Evolutionary conservation across 2,797 vertebrate species (phyloP).

Genomic region (Enteromius argenteus): DNA sequence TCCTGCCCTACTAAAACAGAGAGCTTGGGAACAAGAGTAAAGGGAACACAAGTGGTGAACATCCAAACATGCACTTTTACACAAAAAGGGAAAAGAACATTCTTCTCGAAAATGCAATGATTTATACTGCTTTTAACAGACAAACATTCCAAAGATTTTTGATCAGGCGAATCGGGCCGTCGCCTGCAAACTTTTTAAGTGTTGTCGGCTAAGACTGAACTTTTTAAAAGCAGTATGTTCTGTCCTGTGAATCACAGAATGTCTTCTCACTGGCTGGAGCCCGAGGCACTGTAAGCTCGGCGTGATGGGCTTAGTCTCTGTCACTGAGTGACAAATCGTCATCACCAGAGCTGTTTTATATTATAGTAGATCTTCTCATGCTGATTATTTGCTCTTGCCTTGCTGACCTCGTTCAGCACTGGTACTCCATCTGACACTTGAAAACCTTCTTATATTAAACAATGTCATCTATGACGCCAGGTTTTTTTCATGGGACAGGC

Average conservation of each 20-base stretch:
- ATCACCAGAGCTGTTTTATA: slow-evolving; percentile 12
- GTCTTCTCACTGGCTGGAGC: slow-evolving; percentile 27
- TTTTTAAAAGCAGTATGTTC: slow-evolving; percentile 38
- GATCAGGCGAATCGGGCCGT: background rate
- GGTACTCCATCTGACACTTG: slow-evolving; percentile 42
- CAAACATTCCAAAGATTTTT: slow-evolving; percentile 82
- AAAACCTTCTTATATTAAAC: slow-evolving; percentile 18
- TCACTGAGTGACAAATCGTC: slow-evolving; percentile 36
- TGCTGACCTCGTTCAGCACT: background rate
- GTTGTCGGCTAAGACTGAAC: background rate
- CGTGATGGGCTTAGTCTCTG: slow-evolving; percentile 21
- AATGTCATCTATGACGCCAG: background rate
- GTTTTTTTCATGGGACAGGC: background rate
- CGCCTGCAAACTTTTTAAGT: background rate
- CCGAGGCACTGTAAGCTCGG: slow-evolving; percentile 11
- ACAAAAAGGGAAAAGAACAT: slow-evolving; percentile 55
- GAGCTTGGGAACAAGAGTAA: slow-evolving; percentile 24
- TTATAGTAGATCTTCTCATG: background rate
- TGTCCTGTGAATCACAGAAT: slow-evolving; percentile 42
- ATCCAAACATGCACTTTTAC: slow-evolving; percentile 73
- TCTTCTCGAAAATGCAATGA: slow-evolving; percentile 56
- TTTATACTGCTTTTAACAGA: slow-evolving; percentile 70
- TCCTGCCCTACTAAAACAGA: slow-evolving; percentile 22
- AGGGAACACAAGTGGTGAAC: slow-evolving; percentile 4
- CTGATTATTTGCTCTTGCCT: slow-evolving; percentile 6